phyloP scores from a whole-genome alignment of 2,113 vertebrate genomes.

The Tachuris rubrigastra region DNA sequence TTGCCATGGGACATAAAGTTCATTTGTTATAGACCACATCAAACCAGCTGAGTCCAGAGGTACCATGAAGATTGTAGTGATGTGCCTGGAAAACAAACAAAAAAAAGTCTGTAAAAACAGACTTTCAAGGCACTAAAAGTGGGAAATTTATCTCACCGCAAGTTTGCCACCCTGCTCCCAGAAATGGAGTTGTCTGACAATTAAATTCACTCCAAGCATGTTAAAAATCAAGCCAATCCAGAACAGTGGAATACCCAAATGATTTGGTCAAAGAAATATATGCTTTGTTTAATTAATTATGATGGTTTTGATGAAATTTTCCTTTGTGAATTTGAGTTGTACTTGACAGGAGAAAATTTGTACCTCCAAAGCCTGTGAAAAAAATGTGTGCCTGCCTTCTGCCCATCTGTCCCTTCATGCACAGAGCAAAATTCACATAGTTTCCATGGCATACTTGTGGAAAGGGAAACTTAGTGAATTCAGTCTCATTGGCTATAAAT shows the following conservation, averaged over 20 bases:
- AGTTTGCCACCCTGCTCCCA: not conserved
- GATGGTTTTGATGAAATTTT: not conserved
- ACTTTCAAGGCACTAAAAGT: not conserved
- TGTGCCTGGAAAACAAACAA: not conserved
- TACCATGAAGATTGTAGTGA: not conserved
- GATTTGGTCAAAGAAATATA: not conserved
- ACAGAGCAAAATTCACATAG: not conserved
- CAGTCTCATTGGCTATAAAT: not conserved
- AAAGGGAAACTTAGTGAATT: not conserved
- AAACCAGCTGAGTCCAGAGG: not conserved
- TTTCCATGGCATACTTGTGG: not conserved
- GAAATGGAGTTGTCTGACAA: not conserved
- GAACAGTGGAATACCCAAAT: not conserved
- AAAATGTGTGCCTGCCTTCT: not conserved
- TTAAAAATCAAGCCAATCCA: not conserved
- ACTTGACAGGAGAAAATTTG: not conserved
- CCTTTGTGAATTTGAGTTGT: not conserved
- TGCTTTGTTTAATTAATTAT: not conserved
- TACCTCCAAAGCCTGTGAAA: not conserved
- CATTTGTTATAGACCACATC: not conserved
- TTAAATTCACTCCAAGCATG: not conserved
- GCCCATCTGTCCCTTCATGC: not conserved
- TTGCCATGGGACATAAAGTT: constrained; percentile 10
- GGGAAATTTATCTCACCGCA: not conserved
- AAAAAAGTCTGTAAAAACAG: not conserved